Evolutionary conservation across 2,797 vertebrate species (phyloP).

Genomic region (Argyrosomus regius): DNA sequence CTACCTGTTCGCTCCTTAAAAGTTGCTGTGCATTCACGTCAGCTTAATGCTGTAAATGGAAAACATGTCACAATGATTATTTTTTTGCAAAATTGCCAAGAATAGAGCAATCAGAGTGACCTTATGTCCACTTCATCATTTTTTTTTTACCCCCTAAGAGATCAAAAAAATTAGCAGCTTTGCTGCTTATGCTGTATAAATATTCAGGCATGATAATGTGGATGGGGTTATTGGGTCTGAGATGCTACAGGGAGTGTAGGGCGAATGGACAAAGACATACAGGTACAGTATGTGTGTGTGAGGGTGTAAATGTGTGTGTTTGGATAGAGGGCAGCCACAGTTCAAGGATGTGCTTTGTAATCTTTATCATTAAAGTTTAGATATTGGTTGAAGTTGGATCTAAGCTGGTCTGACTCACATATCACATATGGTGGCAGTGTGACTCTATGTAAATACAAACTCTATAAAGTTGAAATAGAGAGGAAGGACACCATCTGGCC

Average conservation of each 20-base stretch:
- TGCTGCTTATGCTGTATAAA: slow-evolving; percentile 65
- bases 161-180: slow-evolving; percentile 53
- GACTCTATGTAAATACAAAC: slow-evolving; percentile 74
- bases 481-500: slow-evolving; percentile 83
- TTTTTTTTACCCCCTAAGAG: slow-evolving; percentile 14
- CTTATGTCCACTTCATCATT: slow-evolving; percentile 39
- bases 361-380: slow-evolving; percentile 30
- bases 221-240: slow-evolving; percentile 54
- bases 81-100: not conserved
- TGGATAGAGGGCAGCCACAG: slow-evolving; percentile 33
- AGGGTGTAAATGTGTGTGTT: slow-evolving; percentile 4
- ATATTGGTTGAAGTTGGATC: slow-evolving; percentile 20
- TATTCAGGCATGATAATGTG: slow-evolving; percentile 70
- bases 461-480: slow-evolving; percentile 66
- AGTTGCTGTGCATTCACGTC: not conserved
- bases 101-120: slow-evolving; percentile 41
- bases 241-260: slow-evolving; percentile 60
- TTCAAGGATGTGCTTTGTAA: slow-evolving; percentile 37
- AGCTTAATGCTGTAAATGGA: slow-evolving; percentile 25
- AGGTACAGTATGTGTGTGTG: slow-evolving; percentile 4
- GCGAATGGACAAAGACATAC: slow-evolving; percentile 61
- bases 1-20: not conserved
- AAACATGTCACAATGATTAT: slow-evolving; percentile 33
- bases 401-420: not conserved
- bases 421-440: slow-evolving; percentile 57